Evolutionary conservation across 1,140 invertebrate species (phyloP).

Genomic region (Coelopa frigida): DNA sequence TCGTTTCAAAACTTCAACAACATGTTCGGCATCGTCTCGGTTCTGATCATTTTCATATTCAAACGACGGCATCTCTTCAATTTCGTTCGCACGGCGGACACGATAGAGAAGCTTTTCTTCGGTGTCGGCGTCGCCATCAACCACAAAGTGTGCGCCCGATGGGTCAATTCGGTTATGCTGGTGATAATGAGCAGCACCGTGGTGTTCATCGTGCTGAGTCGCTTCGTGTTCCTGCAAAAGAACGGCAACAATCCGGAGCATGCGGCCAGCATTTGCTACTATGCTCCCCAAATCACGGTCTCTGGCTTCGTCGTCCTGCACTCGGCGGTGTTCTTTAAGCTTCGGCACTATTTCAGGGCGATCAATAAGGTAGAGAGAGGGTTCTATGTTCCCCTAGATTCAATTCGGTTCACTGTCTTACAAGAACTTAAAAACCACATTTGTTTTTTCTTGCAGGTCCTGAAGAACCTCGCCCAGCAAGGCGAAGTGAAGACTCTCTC

Average conservation of each 20-base stretch:
- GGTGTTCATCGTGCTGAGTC: conserved; percentile 5
- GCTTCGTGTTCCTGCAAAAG: background rate
- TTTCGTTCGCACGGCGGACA: conserved; percentile 13
- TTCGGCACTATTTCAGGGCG: conserved; percentile 22
- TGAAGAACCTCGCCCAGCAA: conserved; percentile 36
- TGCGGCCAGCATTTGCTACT: too few relatives aligned
- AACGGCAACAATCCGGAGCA: too few relatives aligned
- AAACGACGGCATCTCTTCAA: conserved; percentile 11
- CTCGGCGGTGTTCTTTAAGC: conserved; percentile 20
- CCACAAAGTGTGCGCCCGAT: conserved; percentile 13
- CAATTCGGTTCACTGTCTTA: background rate
- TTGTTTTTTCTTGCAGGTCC: conserved; percentile 20
- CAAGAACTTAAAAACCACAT: background rate
- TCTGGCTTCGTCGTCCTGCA: conserved; percentile 19
- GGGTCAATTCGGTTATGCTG: conserved; percentile 2
- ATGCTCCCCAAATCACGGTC: conserved; percentile 24
- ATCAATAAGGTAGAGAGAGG: conserved; percentile 24
- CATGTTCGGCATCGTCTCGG: conserved; percentile 16
- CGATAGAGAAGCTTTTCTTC: conserved; percentile 17
- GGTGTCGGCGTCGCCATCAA: conserved; percentile 22
- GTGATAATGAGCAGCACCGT: background rate
- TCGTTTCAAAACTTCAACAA: conserved; percentile 26
- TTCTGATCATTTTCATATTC: conserved; percentile 13
- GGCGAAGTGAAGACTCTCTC: conserved; percentile 32
- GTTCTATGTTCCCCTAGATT: background rate